These are phyloP conservation scores for Sander vitreus DNA, from an alignment of 2,113 vertebrate genomes.

Conservation along the genomic window DNA sequence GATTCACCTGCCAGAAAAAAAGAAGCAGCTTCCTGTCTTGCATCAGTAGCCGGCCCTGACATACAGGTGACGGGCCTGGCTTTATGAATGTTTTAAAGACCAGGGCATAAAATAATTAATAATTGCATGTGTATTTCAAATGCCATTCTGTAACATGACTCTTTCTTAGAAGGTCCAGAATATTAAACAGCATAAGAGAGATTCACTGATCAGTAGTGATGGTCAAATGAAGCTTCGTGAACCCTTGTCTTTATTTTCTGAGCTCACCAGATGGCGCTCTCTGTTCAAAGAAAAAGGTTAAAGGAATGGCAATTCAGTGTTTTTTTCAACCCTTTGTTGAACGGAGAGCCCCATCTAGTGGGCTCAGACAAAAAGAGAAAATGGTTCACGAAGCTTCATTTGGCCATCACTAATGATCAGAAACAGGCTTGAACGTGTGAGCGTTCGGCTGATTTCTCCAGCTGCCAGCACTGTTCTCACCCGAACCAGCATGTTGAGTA, in stretches of 20 bases:
- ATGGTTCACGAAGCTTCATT: too few relatives aligned
- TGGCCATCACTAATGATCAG: neutral
- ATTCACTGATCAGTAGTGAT: neutral
- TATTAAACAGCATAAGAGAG: slow-evolving; percentile 1
- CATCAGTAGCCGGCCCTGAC: neutral
- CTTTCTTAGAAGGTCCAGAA: slow-evolving; percentile 9
- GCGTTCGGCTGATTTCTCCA: neutral
- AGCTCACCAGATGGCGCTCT: too few relatives aligned
- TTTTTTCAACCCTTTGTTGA: too few relatives aligned
- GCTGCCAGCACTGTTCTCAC: neutral
- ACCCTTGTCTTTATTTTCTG: too few relatives aligned
- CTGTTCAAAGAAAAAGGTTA: too few relatives aligned
- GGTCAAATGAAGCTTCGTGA: too few relatives aligned
- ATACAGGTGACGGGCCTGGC: neutral
- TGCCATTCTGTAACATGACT: neutral
- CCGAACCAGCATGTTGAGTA: slow-evolving; percentile 19
- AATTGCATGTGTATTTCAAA: neutral
- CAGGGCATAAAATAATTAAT: neutral
- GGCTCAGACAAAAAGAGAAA: too few relatives aligned
- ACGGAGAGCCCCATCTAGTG: too few relatives aligned
- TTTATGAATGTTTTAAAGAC: neutral
- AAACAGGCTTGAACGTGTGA: slow-evolving; percentile 8
- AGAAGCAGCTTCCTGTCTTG: neutral
- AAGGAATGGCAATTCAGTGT: too few relatives aligned
- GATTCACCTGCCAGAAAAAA: neutral